phyloP scores from a whole-genome alignment of 2,113 vertebrate genomes.

The Austrofundulus limnaeus region DNA sequence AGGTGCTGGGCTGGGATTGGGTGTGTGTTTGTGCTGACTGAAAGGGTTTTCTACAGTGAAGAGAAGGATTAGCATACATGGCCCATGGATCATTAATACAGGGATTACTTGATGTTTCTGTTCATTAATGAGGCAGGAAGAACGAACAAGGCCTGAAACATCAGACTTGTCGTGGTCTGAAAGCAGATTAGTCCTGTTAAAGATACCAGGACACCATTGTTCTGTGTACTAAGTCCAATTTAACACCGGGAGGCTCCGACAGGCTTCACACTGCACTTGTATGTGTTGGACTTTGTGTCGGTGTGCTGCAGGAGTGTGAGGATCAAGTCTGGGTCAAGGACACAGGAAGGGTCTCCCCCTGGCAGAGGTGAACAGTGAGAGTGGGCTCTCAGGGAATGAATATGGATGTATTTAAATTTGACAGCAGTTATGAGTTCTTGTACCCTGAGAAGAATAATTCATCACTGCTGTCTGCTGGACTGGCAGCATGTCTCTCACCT shows the following conservation, averaged over 20 bases:
- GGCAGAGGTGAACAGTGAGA: neutral
- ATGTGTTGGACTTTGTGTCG: slow-evolving; percentile 19
- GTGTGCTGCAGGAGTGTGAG: neutral
- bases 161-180: slow-evolving; percentile 69
- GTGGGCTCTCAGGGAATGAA: neutral
- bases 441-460: neutral
- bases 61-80: slow-evolving; percentile 47
- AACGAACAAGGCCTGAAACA: slow-evolving; percentile 62
- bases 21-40: slow-evolving; percentile 14
- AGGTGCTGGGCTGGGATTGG: neutral
- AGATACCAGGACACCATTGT: slow-evolving; percentile 68
- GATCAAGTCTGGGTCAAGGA: slow-evolving; percentile 1
- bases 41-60: slow-evolving; percentile 17
- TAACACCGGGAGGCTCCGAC: slow-evolving; percentile 52
- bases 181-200: slow-evolving; percentile 78
- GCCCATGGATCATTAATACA: slow-evolving; percentile 69
- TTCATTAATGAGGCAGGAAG: slow-evolving; percentile 69
- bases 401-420: neutral
- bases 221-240: slow-evolving; percentile 55
- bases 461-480: neutral
- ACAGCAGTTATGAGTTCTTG: neutral
- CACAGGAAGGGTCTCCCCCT: neutral
- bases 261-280: slow-evolving; percentile 43
- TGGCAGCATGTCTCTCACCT: neutral
- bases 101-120: slow-evolving; percentile 75